A percentile compares a stretch with the other conserved stretches of the same genome.
Evolutionary conservation across 1,140 invertebrate genomes (phyloP).

Genomic region (Marisa cornuarietis): DNA sequence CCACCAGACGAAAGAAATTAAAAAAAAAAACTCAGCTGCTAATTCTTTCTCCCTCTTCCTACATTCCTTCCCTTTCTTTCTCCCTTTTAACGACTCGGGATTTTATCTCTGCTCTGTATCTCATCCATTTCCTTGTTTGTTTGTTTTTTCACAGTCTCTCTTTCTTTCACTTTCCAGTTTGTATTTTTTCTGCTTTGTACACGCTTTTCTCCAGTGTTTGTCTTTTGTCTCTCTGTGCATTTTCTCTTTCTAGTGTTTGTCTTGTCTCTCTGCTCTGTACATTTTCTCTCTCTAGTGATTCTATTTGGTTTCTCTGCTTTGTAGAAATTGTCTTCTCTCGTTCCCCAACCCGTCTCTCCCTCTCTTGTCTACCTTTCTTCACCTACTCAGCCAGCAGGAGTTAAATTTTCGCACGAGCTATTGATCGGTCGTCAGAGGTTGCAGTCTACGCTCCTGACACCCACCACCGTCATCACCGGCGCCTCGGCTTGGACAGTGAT

Average conservation of each 20-base stretch:
- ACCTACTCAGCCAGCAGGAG: background rate
- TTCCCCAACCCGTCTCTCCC: background rate
- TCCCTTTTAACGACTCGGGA: background rate
- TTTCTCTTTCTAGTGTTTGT: background rate
- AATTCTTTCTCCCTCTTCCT: background rate
- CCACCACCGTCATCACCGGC: too few relatives aligned
- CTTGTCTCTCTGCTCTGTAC: background rate
- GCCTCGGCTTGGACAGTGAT: too few relatives aligned
- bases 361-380: constrained; percentile 4
- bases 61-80: constrained; percentile 6
- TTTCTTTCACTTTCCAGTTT: background rate
- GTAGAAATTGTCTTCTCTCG: background rate
- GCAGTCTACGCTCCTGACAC: too few relatives aligned
- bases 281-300: background rate
- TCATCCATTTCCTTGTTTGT: constrained; percentile 5
- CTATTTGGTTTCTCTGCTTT: background rate
- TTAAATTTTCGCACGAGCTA: too few relatives aligned
- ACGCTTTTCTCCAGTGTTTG: background rate
- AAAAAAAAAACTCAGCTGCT: too few relatives aligned
- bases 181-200: background rate
- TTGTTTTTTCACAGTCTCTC: background rate
- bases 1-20: too few relatives aligned
- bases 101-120: too few relatives aligned
- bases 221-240: background rate
- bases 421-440: too few relatives aligned